Conservation (phyloP, 2,888 invertebrate species). For the Lithophane semibrunnea region DNA sequence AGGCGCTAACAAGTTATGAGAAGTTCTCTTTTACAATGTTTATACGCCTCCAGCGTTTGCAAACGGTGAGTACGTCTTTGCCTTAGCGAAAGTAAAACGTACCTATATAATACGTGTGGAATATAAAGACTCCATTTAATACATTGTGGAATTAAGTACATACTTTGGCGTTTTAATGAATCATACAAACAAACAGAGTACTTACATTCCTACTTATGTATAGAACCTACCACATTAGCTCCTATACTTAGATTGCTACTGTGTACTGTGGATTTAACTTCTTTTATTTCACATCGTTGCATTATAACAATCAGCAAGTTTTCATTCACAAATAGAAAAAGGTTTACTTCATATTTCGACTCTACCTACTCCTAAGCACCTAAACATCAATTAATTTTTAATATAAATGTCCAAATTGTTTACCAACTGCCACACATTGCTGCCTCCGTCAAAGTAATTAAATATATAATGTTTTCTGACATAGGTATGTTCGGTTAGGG, state of each 20-base stretch:
- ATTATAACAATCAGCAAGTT: neutral
- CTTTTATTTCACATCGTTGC: neutral
- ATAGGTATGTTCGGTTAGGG: constrained; percentile 25
- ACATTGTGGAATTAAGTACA: constrained; percentile 3
- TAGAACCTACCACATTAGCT: no score
- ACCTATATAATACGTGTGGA: constrained; percentile 7
- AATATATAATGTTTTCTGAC: constrained; percentile 32
- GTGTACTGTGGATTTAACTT: neutral
- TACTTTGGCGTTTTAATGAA: constrained; percentile 15
- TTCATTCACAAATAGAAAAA: neutral
- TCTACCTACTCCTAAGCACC: no score
- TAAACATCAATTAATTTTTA: constrained; percentile 21
- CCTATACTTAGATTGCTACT: neutral
- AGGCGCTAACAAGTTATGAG: constrained; percentile 56
- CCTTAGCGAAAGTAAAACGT: constrained; percentile 1
- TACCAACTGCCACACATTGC: constrained; percentile 18
- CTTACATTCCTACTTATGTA: neutral
- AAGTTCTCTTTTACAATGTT: constrained; percentile 56
- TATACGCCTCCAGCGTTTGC: constrained; percentile 50
- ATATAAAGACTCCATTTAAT: constrained; percentile 16
- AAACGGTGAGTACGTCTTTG: constrained; percentile 30
- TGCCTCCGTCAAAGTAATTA: constrained; percentile 48
- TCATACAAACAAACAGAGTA: neutral
- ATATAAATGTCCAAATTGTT: constrained; percentile 26
- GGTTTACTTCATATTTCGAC: neutral